Evolutionary conservation across 2,113 vertebrate species (phyloP).

Genomic region (Furnarius figulus): DNA sequence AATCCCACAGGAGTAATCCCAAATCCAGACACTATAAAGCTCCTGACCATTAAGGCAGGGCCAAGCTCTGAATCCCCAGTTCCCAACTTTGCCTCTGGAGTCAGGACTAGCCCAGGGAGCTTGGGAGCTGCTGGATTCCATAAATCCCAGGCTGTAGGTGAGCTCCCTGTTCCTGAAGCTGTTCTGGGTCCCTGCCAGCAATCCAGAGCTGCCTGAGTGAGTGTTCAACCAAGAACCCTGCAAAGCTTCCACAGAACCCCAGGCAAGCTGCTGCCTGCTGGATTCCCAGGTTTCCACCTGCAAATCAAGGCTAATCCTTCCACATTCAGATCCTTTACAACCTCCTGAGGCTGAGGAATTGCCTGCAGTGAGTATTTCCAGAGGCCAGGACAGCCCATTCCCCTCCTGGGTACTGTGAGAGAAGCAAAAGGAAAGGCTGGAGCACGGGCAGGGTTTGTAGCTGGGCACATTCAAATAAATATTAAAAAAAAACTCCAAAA

Average conservation of each 20-base stretch:
- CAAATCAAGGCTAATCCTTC: not conserved
- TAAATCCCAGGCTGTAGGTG: not conserved
- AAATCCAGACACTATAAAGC: not conserved
- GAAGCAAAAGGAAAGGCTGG: not conserved
- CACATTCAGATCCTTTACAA: not conserved
- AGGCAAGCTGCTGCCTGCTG: not conserved
- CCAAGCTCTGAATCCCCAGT: not conserved
- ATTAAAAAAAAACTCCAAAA: not conserved
- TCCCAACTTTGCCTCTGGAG: not conserved
- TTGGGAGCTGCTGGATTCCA: not conserved
- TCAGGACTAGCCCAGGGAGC: not conserved
- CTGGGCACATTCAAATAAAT: not conserved
- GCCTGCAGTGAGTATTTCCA: not conserved
- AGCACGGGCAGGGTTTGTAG: not conserved
- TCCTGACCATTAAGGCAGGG: not conserved
- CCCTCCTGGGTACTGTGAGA: not conserved
- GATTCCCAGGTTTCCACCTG: not conserved
- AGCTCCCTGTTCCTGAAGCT: not conserved
- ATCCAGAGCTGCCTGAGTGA: not conserved
- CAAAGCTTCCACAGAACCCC: not conserved
- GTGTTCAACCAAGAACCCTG: not conserved
- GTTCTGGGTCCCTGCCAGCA: not conserved
- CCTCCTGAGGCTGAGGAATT: not conserved
- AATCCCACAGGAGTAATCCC: not conserved
- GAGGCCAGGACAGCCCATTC: not conserved